Evolutionary conservation across 2,797 vertebrate species (phyloP), one percentile per base, ranked within the genome.

Genomic region (Xiphophorus birchmanni): DNA sequence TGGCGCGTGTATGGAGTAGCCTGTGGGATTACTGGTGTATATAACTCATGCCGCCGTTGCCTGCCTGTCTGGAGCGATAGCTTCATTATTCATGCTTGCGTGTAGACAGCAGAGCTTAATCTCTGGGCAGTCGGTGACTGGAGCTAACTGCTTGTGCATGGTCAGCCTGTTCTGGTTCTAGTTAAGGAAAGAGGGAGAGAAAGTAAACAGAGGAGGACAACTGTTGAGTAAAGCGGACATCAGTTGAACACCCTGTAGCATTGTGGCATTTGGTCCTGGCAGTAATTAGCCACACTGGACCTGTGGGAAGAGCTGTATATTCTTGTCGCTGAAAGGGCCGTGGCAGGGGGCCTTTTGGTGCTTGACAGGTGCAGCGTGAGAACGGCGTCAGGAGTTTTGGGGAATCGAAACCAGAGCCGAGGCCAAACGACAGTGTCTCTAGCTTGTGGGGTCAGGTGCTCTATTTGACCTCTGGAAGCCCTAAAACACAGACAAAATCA

Each of bases 251-350:
- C 84, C 71, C 71, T 1, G 35, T 81, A 77, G 78, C 13, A 40
- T 86, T 35, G 67, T 85, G 87, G 91, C 79, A 83, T 87, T 89
- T 87, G 89, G 83, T 87, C 87, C 76, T 87, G 82, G 77, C 67
- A 76, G 91, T 94, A 97, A 97, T 97, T 97, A 97, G 95, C 90
- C 92, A 87, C 93, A 94, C 93, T 81, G 80, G 94, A 95, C 94
- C 93, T 82, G 95, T 90, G 93, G 95, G 95, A 95, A 93, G 92
- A 94, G 95, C 95, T 96, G 93, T 97, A 97, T 97, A 98, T 97
- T 96, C 93, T 96, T 91, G 91, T 95, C 92, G 96, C 96, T 98
- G 97, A 98, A 97, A 97, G 96, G 94, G 94, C 91, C 92, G 90
- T 95, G 92, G 91, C 92, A 92, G 96, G 97, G 96, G 97, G 96